A percentile compares a stretch with the other conserved stretches of the same genome.
Conservation (phyloP, 2,113 vertebrate genomes). For the Ardeotis arabs region DNA sequence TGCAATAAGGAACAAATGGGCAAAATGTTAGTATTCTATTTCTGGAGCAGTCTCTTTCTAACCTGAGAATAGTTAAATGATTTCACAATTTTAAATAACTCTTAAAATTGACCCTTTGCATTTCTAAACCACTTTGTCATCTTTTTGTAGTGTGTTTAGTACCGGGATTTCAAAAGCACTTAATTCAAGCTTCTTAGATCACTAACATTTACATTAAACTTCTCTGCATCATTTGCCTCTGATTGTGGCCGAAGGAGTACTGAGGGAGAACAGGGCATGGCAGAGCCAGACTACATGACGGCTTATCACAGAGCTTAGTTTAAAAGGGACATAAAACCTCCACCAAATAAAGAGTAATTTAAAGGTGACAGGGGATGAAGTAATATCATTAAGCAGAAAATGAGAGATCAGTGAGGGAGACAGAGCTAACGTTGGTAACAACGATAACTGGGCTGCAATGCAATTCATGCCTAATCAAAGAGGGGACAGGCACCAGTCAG, state of each 20-base stretch:
- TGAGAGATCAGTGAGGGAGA: not conserved
- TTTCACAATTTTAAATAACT: not conserved
- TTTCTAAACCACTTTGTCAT: not conserved
- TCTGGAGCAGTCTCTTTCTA: not conserved
- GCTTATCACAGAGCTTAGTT: not conserved
- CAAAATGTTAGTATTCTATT: not conserved
- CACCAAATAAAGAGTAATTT: not conserved
- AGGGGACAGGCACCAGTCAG: not conserved
- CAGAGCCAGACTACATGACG: not conserved
- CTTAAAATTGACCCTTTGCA: not conserved
- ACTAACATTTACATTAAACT: not conserved
- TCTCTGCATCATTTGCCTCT: not conserved
- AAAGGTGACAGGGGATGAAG: not conserved
- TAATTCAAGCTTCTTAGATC: not conserved
- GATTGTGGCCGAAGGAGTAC: not conserved
- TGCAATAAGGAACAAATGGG: not conserved
- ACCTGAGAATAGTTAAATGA: not conserved
- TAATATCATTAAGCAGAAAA: slow-evolving; percentile 15
- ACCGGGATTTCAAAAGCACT: not conserved
- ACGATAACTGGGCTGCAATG: not conserved
- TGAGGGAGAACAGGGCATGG: not conserved
- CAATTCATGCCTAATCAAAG: slow-evolving; percentile 1
- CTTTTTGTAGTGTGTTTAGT: not conserved
- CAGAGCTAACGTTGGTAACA: not conserved
- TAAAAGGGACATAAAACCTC: not conserved